Conservation (phyloP, 2,888 invertebrate species). For the Macaria notata region DNA sequence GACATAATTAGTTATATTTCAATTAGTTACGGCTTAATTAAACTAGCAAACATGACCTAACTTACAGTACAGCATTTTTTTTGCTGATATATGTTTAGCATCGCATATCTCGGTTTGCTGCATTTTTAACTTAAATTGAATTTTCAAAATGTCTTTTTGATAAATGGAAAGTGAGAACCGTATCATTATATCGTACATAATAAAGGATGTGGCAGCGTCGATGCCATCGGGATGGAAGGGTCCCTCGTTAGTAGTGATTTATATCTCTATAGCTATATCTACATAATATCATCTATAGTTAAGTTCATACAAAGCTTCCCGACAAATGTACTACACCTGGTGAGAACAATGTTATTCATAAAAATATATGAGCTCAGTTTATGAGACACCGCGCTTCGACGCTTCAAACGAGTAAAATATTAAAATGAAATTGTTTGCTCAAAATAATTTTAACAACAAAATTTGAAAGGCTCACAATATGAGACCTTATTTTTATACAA, state of each 20-base stretch:
- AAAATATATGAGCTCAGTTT: conserved; percentile 22
- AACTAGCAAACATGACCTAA: too few relatives aligned
- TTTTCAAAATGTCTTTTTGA: too few relatives aligned
- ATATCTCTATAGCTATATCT: conserved; percentile 26
- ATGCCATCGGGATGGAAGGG: conserved; percentile 30
- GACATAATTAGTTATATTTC: too few relatives aligned
- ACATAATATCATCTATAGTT: not conserved
- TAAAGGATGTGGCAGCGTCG: conserved; percentile 11
- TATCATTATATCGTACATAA: not conserved
- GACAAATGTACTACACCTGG: conserved; percentile 13
- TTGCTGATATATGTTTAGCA: too few relatives aligned
- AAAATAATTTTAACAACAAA: too few relatives aligned
- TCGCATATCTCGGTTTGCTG: too few relatives aligned
- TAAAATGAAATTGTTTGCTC: conserved; percentile 3
- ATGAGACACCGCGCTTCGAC: conserved; percentile 11
- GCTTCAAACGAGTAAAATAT: conserved; percentile 5
- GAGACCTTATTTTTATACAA: too few relatives aligned
- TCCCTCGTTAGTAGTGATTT: conserved; percentile 34
- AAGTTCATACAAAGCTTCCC: conserved; percentile 15
- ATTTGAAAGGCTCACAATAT: too few relatives aligned
- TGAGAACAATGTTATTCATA: conserved; percentile 23
- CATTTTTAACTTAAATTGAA: too few relatives aligned
- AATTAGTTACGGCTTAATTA: too few relatives aligned
- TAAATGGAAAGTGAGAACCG: too few relatives aligned
- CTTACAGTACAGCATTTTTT: too few relatives aligned